These are phyloP conservation scores for Siderastrea radians DNA, from an alignment of 92 coral and sea anemone species.

Conservation along the genomic window DNA sequence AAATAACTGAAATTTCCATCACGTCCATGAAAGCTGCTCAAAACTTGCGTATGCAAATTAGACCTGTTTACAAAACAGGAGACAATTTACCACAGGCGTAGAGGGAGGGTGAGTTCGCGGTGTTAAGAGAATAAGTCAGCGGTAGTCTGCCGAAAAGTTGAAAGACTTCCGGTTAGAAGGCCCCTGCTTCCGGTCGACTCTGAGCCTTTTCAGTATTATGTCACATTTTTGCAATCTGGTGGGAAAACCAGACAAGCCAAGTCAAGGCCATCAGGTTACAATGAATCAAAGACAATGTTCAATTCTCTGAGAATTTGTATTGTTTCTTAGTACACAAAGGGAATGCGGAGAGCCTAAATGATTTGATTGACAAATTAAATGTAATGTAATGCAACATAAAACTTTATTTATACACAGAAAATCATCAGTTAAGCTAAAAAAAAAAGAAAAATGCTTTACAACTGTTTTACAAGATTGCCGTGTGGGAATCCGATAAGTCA, in stretches of 20 bases:
- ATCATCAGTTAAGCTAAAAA: no score
- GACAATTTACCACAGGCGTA: slow-evolving; percentile 8
- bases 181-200: neutral
- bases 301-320: neutral
- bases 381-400: no score
- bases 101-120: slow-evolving; percentile 16
- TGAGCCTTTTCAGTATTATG: neutral
- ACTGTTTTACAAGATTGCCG: no score
- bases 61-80: neutral
- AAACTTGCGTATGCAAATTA: no score
- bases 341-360: neutral
- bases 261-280: neutral
- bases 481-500: no score
- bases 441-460: no score
- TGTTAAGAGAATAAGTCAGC: neutral
- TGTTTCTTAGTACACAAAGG: slow-evolving; percentile 6
- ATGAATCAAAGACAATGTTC: slow-evolving; percentile 13
- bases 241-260: neutral
- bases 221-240: neutral
- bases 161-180: neutral
- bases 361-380: neutral
- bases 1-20: no score
- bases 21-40: no score
- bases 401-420: no score
- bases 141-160: neutral